Base-by-base conservation (phyloP, 2,888 invertebrate genomes). In the Meteorus colon region DNA sequence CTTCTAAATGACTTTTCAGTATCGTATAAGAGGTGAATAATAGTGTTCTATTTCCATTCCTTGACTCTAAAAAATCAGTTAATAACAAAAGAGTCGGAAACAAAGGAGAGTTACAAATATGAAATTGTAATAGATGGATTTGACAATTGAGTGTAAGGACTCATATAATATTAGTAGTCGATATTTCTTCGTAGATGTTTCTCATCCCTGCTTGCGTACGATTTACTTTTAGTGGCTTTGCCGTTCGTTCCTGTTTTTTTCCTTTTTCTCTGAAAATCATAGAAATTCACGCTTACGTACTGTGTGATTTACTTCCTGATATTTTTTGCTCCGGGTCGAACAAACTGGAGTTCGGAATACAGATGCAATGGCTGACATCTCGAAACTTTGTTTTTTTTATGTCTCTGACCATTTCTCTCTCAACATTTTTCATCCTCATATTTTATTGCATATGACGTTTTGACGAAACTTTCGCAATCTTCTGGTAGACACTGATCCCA, bases 401-500 rank as follows among this genome's bases (percentile, higher is more conserved):
- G 2, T 41, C 41, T 41, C 41, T 0, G 41, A 12, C 41, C 5
- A 48, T n/a, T 16, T 48, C 4, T 16, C 1, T 4, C n/a, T n/a
- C 45, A 48, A n/a, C 48, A 48, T n/a, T 55, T n/a, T 24, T 55
- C n/a, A 8, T 55, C 19, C 55, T 55, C 19, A 55, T 55, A 19
- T 55, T 55, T 19, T 55, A 55, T 55, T 19, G 10, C 55, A 2
- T 55, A 19, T 55, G 55, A 55, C 19, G 10, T 55, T 55, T 55
- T 24, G 55, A 55, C 55, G 55, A 55, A 55, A 24, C 55, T 55
- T 19, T 55, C 19, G 8, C 55, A 55, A 19, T 69, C 55, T 59
- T 55, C 59, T n/a, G 41, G 31, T 55, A 34, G 48, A 69, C 69
- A 69, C 55, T 69, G 69, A 69, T 69, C 55, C 37, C 34, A 31